Evolutionary conservation across 2,113 vertebrate species (phyloP).

Genomic region (Sprattus sprattus): DNA sequence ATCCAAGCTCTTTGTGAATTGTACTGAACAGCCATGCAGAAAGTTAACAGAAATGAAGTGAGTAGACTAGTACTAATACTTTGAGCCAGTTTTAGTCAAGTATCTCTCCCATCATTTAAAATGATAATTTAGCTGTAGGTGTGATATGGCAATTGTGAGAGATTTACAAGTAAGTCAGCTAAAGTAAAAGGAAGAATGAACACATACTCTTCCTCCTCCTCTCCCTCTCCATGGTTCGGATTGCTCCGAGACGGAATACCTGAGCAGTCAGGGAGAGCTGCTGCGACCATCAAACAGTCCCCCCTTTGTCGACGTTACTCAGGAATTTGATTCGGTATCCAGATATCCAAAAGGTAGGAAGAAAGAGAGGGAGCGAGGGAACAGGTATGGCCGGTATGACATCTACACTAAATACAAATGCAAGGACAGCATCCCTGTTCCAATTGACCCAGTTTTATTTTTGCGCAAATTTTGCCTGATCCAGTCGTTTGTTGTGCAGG

Average conservation of each 20-base stretch:
- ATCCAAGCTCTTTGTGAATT: background rate
- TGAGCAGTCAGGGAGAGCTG: constrained; percentile 55
- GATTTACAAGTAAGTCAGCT: background rate
- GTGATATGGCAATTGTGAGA: background rate
- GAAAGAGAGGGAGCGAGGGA: constrained; percentile 8
- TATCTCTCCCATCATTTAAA: background rate
- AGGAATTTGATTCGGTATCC: constrained; percentile 69
- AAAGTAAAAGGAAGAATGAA: background rate
- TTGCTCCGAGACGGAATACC: constrained; percentile 69
- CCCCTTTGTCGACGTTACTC: constrained; percentile 63
- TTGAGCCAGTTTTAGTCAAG: background rate
- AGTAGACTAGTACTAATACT: background rate
- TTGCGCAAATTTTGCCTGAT: background rate
- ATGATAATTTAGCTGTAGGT: background rate
- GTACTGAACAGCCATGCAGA: background rate
- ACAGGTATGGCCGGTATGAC: constrained; percentile 34
- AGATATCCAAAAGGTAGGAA: constrained; percentile 58
- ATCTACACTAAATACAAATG: background rate
- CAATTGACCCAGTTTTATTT: background rate
- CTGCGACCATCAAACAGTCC: constrained; percentile 67
- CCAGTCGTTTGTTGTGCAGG: background rate
- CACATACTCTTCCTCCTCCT: background rate
- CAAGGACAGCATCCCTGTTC: background rate
- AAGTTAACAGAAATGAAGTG: background rate
- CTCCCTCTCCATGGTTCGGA: constrained; percentile 52